Evolutionary conservation across 2,888 invertebrate genomes (phyloP), one percentile per base, ranked within the genome.

Genomic region (Argyresthia goedartella): DNA sequence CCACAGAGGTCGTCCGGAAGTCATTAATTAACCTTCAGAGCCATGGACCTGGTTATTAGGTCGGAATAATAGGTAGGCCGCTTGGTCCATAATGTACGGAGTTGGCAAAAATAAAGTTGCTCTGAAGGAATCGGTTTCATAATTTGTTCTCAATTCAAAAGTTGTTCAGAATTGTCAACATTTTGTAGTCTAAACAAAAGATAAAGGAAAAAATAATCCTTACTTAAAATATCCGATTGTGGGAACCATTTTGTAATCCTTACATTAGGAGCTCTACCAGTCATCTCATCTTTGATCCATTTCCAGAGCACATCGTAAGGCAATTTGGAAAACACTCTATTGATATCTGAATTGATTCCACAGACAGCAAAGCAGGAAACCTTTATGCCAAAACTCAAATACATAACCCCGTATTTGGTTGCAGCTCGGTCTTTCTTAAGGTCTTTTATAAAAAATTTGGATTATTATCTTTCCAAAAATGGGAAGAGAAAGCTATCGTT

Each of bases 171-270:
- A 4, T 6, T 25, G 25, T 25, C 25, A 25, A 25, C 25, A 25
- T 6, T 25, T 25, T 25, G 6, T 6, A 25, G 6, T 25, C 2
- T 25, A 25, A 25, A 25, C 25, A 25, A 25, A 25, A 6, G 25
- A 25, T 25, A 25, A 25, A 25, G 6, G 25, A 6, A 25, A 25
- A 25, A 25, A 2, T 25, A 25, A 25, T 25, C 25, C 25, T 25
- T 56, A 60, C 59, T 53, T 39, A 59, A 51, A 33, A 59, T 43
- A 45, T 59, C 57, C 25, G 54, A 15, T 46, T 57, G 59, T 11
- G 60, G 59, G n/a, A 56, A 35, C 59, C 56, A 60, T 41, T 50
- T 50, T 11, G 25, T 16, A 13, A 50, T 25, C 50, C 25, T 42
- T 11, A 50, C 50, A 16, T 49, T 60, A 42, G 58, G 57, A 8